Evolutionary conservation across 1,140 invertebrate genomes (phyloP).

Genomic region (Streblospio benedicti): DNA sequence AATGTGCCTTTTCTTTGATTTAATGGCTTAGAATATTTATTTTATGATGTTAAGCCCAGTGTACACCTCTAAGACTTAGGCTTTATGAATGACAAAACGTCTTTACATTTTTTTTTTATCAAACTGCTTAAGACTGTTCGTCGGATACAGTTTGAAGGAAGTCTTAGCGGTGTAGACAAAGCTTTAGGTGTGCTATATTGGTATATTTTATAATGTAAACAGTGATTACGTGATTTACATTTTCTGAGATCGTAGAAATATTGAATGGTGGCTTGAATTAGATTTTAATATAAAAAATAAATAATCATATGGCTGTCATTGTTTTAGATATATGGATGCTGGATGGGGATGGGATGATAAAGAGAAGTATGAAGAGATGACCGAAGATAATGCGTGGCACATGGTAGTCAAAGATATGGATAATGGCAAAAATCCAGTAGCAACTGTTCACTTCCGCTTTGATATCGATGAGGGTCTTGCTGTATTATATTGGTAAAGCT

Average conservation of each 20-base stretch:
- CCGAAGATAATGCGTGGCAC: conserved; percentile 57
- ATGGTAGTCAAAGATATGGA: conserved; percentile 51
- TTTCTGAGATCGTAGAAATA: not conserved
- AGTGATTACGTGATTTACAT: not conserved
- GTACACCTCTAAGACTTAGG: not conserved
- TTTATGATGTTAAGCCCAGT: not conserved
- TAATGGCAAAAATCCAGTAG: conserved; percentile 52
- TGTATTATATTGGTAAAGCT: conserved; percentile 67
- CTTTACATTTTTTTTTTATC: too few species aligned
- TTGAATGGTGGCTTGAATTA: not conserved
- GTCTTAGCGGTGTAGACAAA: too few species aligned
- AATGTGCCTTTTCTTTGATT: not conserved
- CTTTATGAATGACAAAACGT: too few species aligned
- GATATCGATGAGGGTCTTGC: conserved; percentile 67
- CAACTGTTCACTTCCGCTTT: conserved; percentile 71
- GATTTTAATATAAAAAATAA: not conserved
- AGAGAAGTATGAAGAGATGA: conserved; percentile 57
- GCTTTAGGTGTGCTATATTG: not conserved
- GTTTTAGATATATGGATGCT: conserved; percentile 58
- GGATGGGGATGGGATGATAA: conserved; percentile 61
- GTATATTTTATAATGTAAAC: not conserved
- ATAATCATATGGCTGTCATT: not conserved
- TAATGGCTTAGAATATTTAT: not conserved
- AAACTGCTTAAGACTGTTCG: too few species aligned
- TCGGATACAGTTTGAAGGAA: too few species aligned